These are phyloP conservation scores for Parochlus steinenii DNA, from an alignment of 2,888 invertebrate genomes.

Conservation along the genomic window DNA sequence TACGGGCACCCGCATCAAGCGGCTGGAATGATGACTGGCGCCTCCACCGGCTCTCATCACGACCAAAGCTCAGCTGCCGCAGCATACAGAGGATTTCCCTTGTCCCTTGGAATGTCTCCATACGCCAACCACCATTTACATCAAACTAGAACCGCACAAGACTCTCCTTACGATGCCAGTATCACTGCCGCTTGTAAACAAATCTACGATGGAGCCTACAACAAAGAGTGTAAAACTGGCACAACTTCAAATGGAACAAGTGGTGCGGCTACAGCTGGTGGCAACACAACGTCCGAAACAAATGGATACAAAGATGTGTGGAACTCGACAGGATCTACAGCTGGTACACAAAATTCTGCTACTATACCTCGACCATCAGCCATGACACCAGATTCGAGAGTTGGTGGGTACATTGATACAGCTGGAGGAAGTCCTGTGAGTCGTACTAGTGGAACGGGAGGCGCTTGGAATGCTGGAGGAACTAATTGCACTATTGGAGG, in stretches of 20 bases:
- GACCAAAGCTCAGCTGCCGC: constrained; percentile 43
- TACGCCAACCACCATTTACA: constrained; percentile 64
- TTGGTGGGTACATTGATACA: constrained; percentile 59
- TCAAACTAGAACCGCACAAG: constrained; percentile 65
- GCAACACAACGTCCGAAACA: constrained; percentile 42
- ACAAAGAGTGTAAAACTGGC: constrained; percentile 53
- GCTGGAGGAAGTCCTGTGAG: constrained; percentile 56
- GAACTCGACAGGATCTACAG: constrained; percentile 31
- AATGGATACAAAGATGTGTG: constrained; percentile 46
- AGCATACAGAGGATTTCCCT: constrained; percentile 67
- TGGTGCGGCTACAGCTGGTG: constrained; percentile 45
- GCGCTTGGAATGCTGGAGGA: constrained; percentile 77
- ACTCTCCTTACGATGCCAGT: constrained; percentile 81
- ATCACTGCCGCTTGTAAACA: constrained; percentile 74
- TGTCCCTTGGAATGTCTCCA: constrained; percentile 71
- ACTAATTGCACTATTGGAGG: constrained; percentile 60
- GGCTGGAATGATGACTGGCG: constrained; percentile 44
- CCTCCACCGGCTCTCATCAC: constrained; percentile 56
- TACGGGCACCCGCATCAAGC: constrained; percentile 84
- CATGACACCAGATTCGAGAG: constrained; percentile 75
- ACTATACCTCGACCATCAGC: constrained; percentile 66
- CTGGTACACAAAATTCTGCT: constrained; percentile 22
- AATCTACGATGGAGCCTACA: constrained; percentile 35
- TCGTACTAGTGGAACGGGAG: constrained; percentile 49
- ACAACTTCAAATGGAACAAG: constrained; percentile 24